Evolutionary conservation across 2,797 vertebrate species (phyloP).

Genomic region (Platyrinchus mystaceus): DNA sequence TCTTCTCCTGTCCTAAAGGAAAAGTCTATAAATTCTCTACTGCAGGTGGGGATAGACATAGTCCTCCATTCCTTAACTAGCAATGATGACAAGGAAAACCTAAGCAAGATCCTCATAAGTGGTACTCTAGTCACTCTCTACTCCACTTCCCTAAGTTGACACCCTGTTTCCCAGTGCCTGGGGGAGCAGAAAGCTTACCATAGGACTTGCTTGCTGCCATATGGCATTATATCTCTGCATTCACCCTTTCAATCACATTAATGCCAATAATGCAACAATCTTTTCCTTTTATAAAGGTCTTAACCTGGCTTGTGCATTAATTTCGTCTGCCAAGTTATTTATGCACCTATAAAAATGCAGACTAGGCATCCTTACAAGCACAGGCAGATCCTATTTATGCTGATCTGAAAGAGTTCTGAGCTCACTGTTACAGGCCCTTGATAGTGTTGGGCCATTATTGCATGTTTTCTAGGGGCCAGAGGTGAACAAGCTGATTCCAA

Average conservation of each 20-base stretch:
- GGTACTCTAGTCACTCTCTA: accelerated
- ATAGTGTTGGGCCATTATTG: neutral
- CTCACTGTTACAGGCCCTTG: neutral
- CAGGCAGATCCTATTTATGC: neutral
- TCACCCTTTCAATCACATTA: slow-evolving; percentile 31
- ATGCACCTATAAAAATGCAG: slow-evolving; percentile 39
- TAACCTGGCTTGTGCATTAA: slow-evolving; percentile 29
- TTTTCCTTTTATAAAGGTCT: slow-evolving; percentile 43
- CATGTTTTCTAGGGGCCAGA: neutral
- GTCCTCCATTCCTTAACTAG: neutral
- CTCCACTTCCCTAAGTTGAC: neutral
- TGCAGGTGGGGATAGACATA: neutral
- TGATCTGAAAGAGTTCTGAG: slow-evolving; percentile 6
- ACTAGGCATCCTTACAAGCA: slow-evolving; percentile 8
- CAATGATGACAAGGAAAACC: neutral
- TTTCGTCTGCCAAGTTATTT: slow-evolving; percentile 32
- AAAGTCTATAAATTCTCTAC: neutral
- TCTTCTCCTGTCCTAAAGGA: neutral
- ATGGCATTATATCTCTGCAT: neutral
- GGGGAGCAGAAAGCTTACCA: neutral
- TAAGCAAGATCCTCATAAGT: neutral
- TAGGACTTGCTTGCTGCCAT: neutral
- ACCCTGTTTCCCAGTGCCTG: neutral
- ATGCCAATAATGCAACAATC: slow-evolving; percentile 32
- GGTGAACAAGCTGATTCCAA: neutral